Evolutionary conservation across 1,140 invertebrate species (phyloP).

Genomic region (Littorina saxatilis): DNA sequence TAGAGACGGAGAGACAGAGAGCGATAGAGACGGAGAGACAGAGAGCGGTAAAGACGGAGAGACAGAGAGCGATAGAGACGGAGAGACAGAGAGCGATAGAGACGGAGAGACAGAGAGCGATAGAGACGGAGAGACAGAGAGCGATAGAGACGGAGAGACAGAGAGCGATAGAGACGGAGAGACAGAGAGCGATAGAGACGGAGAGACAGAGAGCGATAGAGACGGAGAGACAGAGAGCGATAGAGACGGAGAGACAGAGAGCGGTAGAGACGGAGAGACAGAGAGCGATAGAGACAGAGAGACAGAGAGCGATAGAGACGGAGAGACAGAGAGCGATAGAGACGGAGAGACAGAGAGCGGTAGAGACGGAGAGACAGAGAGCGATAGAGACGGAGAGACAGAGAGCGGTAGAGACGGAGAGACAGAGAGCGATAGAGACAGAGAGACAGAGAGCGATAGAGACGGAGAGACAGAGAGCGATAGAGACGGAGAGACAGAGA

Average conservation of each 20-base stretch:
- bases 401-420: neutral
- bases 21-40: neutral
- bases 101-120: neutral
- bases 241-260: neutral
- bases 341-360: neutral
- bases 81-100: neutral
- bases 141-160: neutral
- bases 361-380: constrained; percentile 5
- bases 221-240: neutral
- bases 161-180: neutral
- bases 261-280: neutral
- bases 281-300: neutral
- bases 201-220: constrained; percentile 6
- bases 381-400: too few relatives aligned
- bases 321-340: neutral
- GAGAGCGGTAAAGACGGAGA: neutral
- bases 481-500: neutral
- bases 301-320: too few relatives aligned
- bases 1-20: neutral
- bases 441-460: neutral
- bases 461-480: too few relatives aligned
- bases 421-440: neutral
- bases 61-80: neutral
- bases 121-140: neutral
- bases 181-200: neutral